phyloP scores from a whole-genome alignment of 2,797 vertebrate genomes.

The Oryzias sinensis region DNA sequence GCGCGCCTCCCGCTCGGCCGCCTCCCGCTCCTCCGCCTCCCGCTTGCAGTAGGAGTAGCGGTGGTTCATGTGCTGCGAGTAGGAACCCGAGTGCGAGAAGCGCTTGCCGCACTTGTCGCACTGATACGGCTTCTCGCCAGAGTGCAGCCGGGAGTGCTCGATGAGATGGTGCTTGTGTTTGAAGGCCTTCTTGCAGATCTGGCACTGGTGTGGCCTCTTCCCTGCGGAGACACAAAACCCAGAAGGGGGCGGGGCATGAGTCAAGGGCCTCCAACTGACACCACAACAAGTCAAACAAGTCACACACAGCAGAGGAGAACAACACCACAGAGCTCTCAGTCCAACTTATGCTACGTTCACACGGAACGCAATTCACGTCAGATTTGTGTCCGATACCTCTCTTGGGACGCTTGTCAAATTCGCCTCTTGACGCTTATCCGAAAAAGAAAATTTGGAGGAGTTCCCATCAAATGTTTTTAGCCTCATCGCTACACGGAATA shows the following conservation, averaged over 20 bases:
- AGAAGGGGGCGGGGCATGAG: slow-evolving; percentile 30
- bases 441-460: no score
- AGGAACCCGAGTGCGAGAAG: slow-evolving; percentile 98
- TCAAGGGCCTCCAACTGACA: slow-evolving; percentile 4
- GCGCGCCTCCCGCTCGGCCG: slow-evolving; percentile 90
- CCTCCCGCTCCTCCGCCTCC: slow-evolving; percentile 96
- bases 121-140: slow-evolving; percentile 98
- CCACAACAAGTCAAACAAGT: slow-evolving; percentile 43
- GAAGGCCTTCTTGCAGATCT: slow-evolving; percentile 99
- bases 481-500: no score
- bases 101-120: slow-evolving; percentile 98
- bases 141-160: slow-evolving; percentile 97
- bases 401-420: no score
- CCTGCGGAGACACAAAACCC: slow-evolving; percentile 81
- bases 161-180: slow-evolving; percentile 99
- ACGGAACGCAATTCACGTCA: no score
- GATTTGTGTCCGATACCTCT: no score
- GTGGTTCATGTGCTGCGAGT: slow-evolving; percentile 99
- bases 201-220: slow-evolving; percentile 98
- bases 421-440: no score
- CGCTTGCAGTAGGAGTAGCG: slow-evolving; percentile 99
- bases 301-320: slow-evolving; percentile 55
- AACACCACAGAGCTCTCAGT: slow-evolving; percentile 46
- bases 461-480: no score
- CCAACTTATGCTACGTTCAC: slow-evolving; percentile 1